Evolutionary conservation across 2,797 vertebrate species (phyloP).

Genomic region (Eupleurogrammus muticus): DNA sequence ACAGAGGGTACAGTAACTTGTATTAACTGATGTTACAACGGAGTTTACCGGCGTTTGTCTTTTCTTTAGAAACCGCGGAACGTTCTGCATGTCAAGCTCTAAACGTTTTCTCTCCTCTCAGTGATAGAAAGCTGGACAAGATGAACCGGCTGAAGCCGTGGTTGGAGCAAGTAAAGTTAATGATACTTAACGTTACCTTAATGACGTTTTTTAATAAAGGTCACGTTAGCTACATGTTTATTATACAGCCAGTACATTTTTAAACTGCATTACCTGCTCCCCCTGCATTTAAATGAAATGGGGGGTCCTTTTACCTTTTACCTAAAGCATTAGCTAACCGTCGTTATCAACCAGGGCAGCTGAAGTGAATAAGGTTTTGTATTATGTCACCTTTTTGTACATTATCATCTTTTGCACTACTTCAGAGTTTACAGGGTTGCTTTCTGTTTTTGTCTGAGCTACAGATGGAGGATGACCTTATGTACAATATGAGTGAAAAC

Average conservation of each 20-base stretch:
- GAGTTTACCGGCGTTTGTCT: not conserved
- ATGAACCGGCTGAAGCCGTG: constrained; percentile 51
- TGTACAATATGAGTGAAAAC: constrained; percentile 79
- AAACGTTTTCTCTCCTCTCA: not conserved
- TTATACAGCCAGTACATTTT: not conserved
- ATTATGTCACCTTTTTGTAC: too few relatives aligned
- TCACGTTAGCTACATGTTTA: not conserved
- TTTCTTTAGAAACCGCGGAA: not conserved
- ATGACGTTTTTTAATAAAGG: not conserved
- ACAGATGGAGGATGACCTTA: constrained; percentile 75
- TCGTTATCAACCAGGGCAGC: too few relatives aligned
- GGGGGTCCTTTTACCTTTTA: too few relatives aligned
- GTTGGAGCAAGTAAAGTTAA: constrained; percentile 39
- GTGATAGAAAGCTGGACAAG: constrained; percentile 6
- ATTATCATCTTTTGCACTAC: too few relatives aligned
- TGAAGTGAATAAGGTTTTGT: too few relatives aligned
- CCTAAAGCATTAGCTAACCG: too few relatives aligned
- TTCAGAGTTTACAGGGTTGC: too few relatives aligned
- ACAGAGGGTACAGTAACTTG: constrained; percentile 12
- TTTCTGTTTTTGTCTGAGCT: constrained; percentile 12
- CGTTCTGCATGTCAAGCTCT: not conserved
- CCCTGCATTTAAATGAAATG: too few relatives aligned
- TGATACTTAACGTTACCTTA: not conserved
- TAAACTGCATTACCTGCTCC: too few relatives aligned
- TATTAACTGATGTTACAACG: not conserved